Evolutionary conservation across 2,113 vertebrate species (phyloP), one percentile per base, ranked within the genome.

Genomic region (Colaptes auratus): DNA sequence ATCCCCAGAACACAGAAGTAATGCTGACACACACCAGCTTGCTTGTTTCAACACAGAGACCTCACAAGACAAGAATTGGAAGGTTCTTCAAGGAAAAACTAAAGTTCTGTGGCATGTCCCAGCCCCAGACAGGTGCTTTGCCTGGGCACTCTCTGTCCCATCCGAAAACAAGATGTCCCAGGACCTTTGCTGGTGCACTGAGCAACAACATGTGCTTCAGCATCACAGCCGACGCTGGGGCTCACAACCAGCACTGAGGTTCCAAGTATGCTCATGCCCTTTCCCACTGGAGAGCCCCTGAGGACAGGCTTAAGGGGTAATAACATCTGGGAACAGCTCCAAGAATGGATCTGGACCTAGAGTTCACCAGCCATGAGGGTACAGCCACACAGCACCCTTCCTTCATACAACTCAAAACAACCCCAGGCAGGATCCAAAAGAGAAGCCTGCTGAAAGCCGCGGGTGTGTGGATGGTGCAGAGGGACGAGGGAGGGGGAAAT

Each of bases 191-290:
- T 0, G 1, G 14, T 2, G 15, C 23, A 5, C 2, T 2, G 30
- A 92, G 36, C 67, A 83, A 76, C 14, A 63, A 71, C 87, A 77
- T 2, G 0, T 5, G 6, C 59, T 36, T 46, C 6, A 4, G 58
- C 70, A 58, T 42, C 2, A 0, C 13, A 2, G 69, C n/a, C 20
- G 3, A 9, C 0, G 0, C n/a, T 0, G 17, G 25, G 72, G 63
- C 25, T 73, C 3, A 80, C 5, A 52, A n/a, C 69, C 77, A 58
- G n/a, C 11, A 0, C 14, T 36, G 58, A 58, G 4, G 1, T 63
- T 93, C 72, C 63, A 61, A 65, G 55, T 60, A 82, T 48, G 23
- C 28, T 80, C 2, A 0, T 88, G 88, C 63, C 82, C 72, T 91
- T 96, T 92, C 61, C 75, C 64, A 73, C 3, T 0, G 0, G 50